These are phyloP conservation scores for Tupiocoris notatus DNA, from an alignment of 2,888 invertebrate species.

Conservation along the genomic window DNA sequence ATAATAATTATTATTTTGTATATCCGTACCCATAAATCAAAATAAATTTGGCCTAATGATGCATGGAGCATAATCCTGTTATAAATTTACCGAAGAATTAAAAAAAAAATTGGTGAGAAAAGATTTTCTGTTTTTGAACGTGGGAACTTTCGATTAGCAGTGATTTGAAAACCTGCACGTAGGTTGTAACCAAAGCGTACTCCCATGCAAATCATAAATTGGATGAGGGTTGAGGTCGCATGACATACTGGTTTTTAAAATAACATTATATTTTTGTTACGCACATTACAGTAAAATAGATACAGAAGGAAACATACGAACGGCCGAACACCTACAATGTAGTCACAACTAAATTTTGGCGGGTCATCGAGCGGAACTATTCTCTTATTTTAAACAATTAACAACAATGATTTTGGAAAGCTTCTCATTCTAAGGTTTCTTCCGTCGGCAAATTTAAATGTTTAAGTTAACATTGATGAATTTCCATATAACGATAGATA, in stretches of 20 bases:
- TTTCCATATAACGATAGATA: constrained; percentile 11
- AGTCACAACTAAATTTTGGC: constrained; percentile 15
- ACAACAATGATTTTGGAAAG: not conserved
- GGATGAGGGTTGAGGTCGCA: too few relatives aligned
- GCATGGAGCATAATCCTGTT: too few relatives aligned
- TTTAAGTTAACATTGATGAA: not conserved
- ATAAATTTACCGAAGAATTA: too few relatives aligned
- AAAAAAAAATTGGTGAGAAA: too few relatives aligned
- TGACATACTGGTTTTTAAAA: constrained; percentile 28
- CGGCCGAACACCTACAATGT: constrained; percentile 12
- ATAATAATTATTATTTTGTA: too few relatives aligned
- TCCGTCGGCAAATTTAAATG: not conserved
- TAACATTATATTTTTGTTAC: constrained; percentile 33
- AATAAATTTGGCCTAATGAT: too few relatives aligned
- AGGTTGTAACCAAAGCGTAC: too few relatives aligned
- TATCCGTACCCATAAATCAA: too few relatives aligned
- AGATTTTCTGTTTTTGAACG: too few relatives aligned
- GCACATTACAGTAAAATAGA: constrained; percentile 28
- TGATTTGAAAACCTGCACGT: too few relatives aligned
- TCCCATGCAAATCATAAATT: too few relatives aligned
- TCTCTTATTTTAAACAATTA: not conserved
- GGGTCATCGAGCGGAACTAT: not conserved
- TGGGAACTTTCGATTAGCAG: too few relatives aligned
- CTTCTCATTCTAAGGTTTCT: not conserved
- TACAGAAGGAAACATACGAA: constrained; percentile 24